A percentile compares a stretch with the other conserved stretches of the same genome.
These are phyloP conservation scores for Orchestia grillus DNA, from an alignment of 1,140 invertebrate species.

Conservation along the genomic window DNA sequence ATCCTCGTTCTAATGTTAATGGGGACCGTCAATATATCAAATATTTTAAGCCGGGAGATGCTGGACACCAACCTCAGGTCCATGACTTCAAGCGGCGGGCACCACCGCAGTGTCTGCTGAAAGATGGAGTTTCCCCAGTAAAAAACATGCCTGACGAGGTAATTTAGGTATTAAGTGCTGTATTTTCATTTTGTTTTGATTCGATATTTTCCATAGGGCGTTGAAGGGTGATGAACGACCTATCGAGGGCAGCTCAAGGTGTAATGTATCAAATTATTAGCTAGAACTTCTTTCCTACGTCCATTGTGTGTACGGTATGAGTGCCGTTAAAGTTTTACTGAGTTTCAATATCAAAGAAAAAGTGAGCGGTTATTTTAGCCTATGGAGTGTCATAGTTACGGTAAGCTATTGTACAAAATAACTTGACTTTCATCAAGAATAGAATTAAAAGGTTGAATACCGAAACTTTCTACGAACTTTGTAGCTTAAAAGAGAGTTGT, in stretches of 20 bases:
- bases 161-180: not conserved
- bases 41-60: not conserved
- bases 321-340: not conserved
- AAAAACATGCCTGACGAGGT: not conserved
- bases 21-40: not conserved
- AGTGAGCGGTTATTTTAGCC: not conserved
- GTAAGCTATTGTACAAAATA: not conserved
- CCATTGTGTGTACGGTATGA: not conserved
- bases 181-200: not conserved
- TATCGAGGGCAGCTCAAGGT: not conserved
- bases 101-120: not conserved
- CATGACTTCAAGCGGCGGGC: not conserved
- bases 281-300: not conserved
- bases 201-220: not conserved
- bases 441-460: not conserved
- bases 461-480: not conserved
- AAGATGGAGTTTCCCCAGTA: not conserved
- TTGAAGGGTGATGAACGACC: not conserved
- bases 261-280: not conserved
- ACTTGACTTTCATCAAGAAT: not conserved
- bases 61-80: not conserved
- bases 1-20: too few relatives aligned
- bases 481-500: not conserved
- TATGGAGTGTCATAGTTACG: not conserved
- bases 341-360: not conserved